phyloP scores from a whole-genome alignment of 2,113 vertebrate species.

The Pachypanchax playfairii region DNA sequence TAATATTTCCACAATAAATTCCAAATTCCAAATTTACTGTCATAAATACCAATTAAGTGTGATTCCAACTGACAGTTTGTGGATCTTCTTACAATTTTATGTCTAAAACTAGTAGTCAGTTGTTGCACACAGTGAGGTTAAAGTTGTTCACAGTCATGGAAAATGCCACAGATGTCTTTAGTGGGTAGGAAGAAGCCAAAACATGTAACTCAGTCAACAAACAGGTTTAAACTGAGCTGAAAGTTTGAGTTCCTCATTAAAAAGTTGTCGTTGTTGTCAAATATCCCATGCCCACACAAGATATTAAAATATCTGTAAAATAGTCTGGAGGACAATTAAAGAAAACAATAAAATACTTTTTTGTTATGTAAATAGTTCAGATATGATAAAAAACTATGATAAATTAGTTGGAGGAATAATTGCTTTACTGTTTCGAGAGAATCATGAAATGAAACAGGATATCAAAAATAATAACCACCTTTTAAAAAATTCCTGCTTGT shows the following conservation, averaged over 20 bases:
- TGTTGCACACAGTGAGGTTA: too few species aligned
- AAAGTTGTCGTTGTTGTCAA: background rate
- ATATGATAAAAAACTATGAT: background rate
- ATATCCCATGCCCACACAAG: background rate
- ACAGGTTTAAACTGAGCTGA: background rate
- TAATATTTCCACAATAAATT: too few species aligned
- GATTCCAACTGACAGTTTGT: too few species aligned
- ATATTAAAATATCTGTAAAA: background rate
- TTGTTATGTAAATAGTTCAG: background rate
- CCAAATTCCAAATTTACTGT: too few species aligned
- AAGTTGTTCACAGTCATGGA: background rate
- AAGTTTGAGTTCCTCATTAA: background rate
- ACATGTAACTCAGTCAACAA: background rate
- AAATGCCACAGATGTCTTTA: background rate
- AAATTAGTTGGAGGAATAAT: background rate
- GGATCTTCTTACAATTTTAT: too few species aligned
- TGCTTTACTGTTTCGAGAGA: background rate
- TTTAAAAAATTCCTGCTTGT: background rate
- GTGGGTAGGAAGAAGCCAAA: background rate
- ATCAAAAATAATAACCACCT: background rate
- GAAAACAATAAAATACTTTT: background rate
- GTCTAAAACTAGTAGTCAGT: too few species aligned
- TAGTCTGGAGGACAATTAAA: background rate
- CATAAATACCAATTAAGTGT: too few species aligned
- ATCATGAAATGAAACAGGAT: background rate